Evolutionary conservation across 2,888 invertebrate species (phyloP), one percentile per base, ranked within the genome.

Genomic region (Anarsia innoxiella): DNA sequence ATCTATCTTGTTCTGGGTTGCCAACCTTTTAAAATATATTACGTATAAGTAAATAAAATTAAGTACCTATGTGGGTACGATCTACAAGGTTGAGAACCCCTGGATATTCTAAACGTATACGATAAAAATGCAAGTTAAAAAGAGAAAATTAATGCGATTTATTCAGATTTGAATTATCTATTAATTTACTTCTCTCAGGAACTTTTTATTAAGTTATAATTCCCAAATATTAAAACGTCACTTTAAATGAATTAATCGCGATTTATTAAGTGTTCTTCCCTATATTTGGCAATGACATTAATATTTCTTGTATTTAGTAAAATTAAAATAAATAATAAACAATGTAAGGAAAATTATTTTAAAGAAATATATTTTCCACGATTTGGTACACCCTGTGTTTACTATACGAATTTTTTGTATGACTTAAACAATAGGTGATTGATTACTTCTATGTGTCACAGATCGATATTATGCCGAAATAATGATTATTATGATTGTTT

Each of bases 121-220:
- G 48, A 66, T 61, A 55, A 71, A 72, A 82, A 80, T 80, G 80
- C 80, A 80, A 77, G 15, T 64, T 54, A 65, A 75, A 67, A 62
- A 46, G 61, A 36, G 33, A 42, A 35, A 43, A n/a, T 36, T 10
- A 34, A 25, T 8, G 39, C 41, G 41, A 45, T 44, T 44, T 42
- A 41, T n/a, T 15, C 11, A 14, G 12, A 26, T 33, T 19, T 33
- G 33, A 12, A 33, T 33, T 33, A 26, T 11, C 33, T 33, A 33
- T 44, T 48, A 50, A 41, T 43, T 47, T 35, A 51, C 11, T 15
- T 51, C 41, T 49, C 49, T 57, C 54, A 65, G 63, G 64, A 63
- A 65, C 63, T 63, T 51, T 33, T 26, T 14, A 26, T 15, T 33
- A n/a, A n/a, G n/a, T n/a, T n/a, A n/a, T 14, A 2, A 15, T 12